Evolutionary conservation across 2,113 vertebrate genomes (phyloP), one percentile per base, ranked within the genome.

Genomic region (Pluvialis apricaria): DNA sequence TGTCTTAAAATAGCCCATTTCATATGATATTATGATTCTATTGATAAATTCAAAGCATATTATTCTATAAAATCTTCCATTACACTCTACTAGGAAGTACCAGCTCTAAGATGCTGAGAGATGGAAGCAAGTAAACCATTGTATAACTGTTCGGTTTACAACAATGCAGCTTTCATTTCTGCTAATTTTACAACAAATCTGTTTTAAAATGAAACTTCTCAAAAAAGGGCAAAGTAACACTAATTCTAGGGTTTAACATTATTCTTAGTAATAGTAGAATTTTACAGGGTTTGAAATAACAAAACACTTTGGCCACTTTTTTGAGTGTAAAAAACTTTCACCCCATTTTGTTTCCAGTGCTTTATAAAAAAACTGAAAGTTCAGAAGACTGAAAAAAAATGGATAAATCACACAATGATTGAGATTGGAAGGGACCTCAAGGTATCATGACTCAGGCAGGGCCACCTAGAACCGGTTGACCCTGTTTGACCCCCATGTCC

Each of bases 161-260:
- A 28, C 13, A 80, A 80, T 13, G 3, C 8, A 44, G 8, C 19
- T 83, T 86, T 95, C 10, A 71, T 58, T 92, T 96, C 28, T 88
- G 8, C 51, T 93, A 76, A n/a, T 54, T 31, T 66, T 84, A 81
- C 11, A 85, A 73, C 7, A 4, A 86, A 7, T 24, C 14, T 77
- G 28, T 52, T 91, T 83, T 61, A 82, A 96, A 94, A 95, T 65
- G 51, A 94, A 95, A 64, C 11, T 18, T 90, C 21, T 45, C 44
- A 34, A 28, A 75, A 65, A 51, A 78, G 5, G 5, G 73, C 12
- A 92, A 92, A 95, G 4, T 14, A 91, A 81, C 9, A 47, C 10
- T 66, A 82, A 78, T 79, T 87, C 24, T 65, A 19, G 11, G 28
- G 3, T 55, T 70, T 57, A n/a, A 70, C 29, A 68, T 92, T 90